Base-by-base conservation (phyloP, 2,113 vertebrate genomes). In the Lates calcarifer region DNA sequence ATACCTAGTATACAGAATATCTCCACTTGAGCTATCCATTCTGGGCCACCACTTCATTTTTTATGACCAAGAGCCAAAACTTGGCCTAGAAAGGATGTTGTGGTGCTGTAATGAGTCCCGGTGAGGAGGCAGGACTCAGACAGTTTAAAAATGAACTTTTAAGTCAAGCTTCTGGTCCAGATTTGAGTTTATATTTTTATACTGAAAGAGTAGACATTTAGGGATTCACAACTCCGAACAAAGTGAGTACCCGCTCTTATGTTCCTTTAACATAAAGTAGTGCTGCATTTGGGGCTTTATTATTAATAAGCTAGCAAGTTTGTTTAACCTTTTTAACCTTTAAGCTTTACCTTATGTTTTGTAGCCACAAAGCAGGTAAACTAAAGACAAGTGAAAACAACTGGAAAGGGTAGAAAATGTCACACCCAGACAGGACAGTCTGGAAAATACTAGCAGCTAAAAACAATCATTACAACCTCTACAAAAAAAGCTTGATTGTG, bases 41-140 rank as follows among this genome's bases (percentile, higher is more conserved):
- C 82, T 68, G 79, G 43, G 81, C 24, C 20, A 74, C 82, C 39
- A 53, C 86, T 83, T 83, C 49, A 65, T 81, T 89, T 84, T 74
- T 79, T 83, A 76, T 81, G 81, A 84, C 57, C n/a, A 37, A 26
- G 76, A 85, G 83, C 81, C 63, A 86, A 58, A 68, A 31, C 1
- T 14, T 63, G 74, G 79, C 74, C 29, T 2, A 33, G 81, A 82
- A 81, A 79, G 63, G 75, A 86, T 75, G 84, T 82, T 71, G 45
- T 26, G 65, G 77, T 35, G 79, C 75, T 81, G 70, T 73, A 86
- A 84, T 90, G 75, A 90, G 81, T 84, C 84, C 85, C 22, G 24
- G n/a, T 62, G 61, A 81, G 55, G 74, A 69, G 76, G 66, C 56
- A 10, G 11, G 43, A 39, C 71, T 74, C 73, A 67, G 35, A 58